phyloP scores from a whole-genome alignment of 2,888 invertebrate genomes.

The Aplocera efformata region DNA sequence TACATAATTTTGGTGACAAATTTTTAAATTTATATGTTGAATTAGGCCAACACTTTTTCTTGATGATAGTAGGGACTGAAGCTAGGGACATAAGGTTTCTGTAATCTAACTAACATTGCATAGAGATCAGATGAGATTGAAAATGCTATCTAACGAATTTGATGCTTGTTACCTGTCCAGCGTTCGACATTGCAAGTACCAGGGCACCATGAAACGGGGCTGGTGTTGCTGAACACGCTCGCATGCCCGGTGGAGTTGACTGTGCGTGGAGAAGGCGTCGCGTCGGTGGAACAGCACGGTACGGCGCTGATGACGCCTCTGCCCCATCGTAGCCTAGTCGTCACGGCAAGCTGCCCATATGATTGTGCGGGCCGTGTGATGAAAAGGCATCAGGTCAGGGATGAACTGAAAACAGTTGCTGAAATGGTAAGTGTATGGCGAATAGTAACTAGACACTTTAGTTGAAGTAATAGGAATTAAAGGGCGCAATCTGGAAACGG shows the following conservation, averaged over 20 bases:
- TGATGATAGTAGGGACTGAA: too few relatives aligned
- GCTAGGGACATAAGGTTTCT: too few relatives aligned
- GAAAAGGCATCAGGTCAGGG: constrained; percentile 39
- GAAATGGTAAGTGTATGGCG: constrained; percentile 56
- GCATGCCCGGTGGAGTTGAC: constrained; percentile 76
- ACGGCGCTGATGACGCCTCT: constrained; percentile 64
- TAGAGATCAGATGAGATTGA: too few relatives aligned
- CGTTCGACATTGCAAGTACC: constrained; percentile 69
- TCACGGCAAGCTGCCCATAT: constrained; percentile 43
- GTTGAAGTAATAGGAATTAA: too few relatives aligned
- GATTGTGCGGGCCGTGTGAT: constrained; percentile 62
- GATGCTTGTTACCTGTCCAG: too few relatives aligned
- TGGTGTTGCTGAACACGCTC: constrained; percentile 83
- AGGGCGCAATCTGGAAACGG: too few relatives aligned
- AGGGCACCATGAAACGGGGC: constrained; percentile 63
- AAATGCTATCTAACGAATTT: too few relatives aligned
- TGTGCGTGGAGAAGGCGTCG: constrained; percentile 52
- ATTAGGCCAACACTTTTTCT: too few relatives aligned
- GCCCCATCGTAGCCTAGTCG: constrained; percentile 40
- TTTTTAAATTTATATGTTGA: too few relatives aligned
- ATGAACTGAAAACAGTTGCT: constrained; percentile 49
- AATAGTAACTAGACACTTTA: too few relatives aligned
- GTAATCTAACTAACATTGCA: too few relatives aligned
- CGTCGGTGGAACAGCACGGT: constrained; percentile 54
- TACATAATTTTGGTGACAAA: too few relatives aligned